phyloP scores from a whole-genome alignment of 2,888 invertebrate species.

The Adelognathus sp. region DNA sequence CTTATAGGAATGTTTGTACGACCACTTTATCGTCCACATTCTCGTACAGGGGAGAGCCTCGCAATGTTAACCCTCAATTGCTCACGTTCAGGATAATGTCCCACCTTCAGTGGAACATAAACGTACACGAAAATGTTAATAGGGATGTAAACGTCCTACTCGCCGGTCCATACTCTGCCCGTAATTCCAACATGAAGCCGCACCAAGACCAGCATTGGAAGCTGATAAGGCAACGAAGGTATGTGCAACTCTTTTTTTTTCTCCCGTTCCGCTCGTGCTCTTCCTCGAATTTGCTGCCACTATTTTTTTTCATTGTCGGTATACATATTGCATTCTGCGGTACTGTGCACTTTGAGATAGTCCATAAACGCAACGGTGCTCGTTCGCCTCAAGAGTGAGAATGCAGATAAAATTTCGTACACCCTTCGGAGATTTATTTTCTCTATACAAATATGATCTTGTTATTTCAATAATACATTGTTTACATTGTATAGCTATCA shows the following conservation, averaged over 20 bases:
- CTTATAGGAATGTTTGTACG: slow-evolving; percentile 33
- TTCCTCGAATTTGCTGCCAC: background rate
- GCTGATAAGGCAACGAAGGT: background rate
- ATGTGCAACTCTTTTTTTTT: background rate
- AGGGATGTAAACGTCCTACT: background rate
- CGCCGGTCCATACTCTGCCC: background rate
- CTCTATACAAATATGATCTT: too few relatives aligned
- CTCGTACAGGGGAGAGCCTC: background rate
- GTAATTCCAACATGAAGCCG: slow-evolving; percentile 15
- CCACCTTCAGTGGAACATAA: background rate
- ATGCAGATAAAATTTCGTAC: too few relatives aligned
- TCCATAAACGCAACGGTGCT: too few relatives aligned
- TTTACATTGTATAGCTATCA: too few relatives aligned
- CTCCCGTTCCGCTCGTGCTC: background rate
- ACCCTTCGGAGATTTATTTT: too few relatives aligned
- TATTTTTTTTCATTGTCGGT: too few relatives aligned
- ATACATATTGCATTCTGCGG: too few relatives aligned
- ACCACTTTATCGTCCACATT: slow-evolving; percentile 39
- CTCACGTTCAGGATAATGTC: slow-evolving; percentile 25
- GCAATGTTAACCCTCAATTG: slow-evolving; percentile 31
- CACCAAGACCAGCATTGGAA: background rate
- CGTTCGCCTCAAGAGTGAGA: too few relatives aligned
- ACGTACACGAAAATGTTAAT: background rate
- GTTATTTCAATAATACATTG: too few relatives aligned
- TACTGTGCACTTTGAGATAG: background rate